Evolutionary conservation across 2,113 vertebrate species (phyloP), one percentile per base, ranked within the genome.

Genomic region (Larimichthys crocea): DNA sequence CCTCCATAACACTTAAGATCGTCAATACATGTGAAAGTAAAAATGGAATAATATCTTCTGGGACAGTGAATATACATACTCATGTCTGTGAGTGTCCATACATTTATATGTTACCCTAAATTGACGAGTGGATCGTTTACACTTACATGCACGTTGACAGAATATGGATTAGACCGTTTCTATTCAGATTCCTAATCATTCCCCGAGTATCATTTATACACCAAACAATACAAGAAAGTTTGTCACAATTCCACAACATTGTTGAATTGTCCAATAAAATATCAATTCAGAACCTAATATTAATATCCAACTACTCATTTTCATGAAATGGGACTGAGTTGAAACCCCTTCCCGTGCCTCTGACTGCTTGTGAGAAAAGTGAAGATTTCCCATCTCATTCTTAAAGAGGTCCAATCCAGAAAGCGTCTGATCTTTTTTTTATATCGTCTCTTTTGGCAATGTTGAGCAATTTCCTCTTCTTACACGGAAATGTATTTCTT

Each of bases 401-500:
- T 24, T 24, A 64, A 57, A 72, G 12, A 50, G n/a, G 4, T 29
- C 16, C 53, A 70, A 63, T 83, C 24, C 44, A 60, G 26, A 35
- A 22, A 53, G 26, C 5, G 16, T 8, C 22, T 44, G 14, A 80
- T 49, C 10, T 42, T 48, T 69, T 6, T 73, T 67, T n/a, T 57
- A 4, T 2, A 52, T 22, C 22, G 26, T 57, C 56, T 67, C 48
- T 44, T 24, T 59, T 26, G 22, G 31, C 16, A n/a, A 73, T 83
- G 62, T 52, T 46, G 2, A 53, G 44, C 49, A 40, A 35, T 40
- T 56, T 63, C 29, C 17, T 52, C 5, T 70, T 67, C 15, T 50
- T 66, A 57, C 26, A 48, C 5, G 57, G 50, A 8, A 70, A 46
- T n/a, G 74, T 0, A 69, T 73, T 63, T 70, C 26, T 31, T 31